Conservation (phyloP, 1,140 invertebrate genomes). For the Magallana angulata region DNA sequence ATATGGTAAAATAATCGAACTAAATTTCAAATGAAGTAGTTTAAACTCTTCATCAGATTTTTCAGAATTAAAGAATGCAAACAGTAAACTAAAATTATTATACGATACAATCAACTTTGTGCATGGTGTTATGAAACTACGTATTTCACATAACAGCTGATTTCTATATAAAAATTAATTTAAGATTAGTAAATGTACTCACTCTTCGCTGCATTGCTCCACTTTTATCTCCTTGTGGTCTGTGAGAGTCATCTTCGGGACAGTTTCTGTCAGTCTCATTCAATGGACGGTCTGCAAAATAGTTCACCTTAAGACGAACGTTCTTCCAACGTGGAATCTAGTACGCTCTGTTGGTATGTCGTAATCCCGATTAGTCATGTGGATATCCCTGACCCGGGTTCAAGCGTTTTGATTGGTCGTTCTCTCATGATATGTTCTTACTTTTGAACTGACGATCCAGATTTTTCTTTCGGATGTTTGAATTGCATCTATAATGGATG, state of each 20-base stretch:
- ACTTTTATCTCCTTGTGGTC: background rate
- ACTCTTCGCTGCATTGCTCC: conserved; percentile 36
- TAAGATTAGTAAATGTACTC: background rate
- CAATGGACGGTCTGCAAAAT: background rate
- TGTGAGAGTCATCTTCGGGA: background rate
- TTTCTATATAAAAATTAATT: background rate
- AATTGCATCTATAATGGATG: background rate
- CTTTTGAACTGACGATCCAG: conserved; percentile 20
- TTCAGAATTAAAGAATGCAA: too few relatives aligned
- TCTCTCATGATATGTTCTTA: background rate
- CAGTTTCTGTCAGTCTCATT: background rate
- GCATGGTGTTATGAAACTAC: too few relatives aligned
- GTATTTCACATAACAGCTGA: too few relatives aligned
- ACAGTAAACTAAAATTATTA: too few relatives aligned
- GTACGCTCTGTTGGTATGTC: background rate
- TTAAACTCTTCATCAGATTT: too few relatives aligned
- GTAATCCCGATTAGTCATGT: conserved; percentile 20
- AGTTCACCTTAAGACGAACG: background rate
- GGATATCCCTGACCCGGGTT: background rate
- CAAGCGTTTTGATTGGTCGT: conserved; percentile 16
- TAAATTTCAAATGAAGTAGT: too few relatives aligned
- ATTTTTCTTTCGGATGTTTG: background rate
- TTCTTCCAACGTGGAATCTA: background rate
- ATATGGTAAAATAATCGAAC: too few relatives aligned
- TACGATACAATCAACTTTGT: too few relatives aligned